Percentiles rank a stretch among this genome's conserved stretches.
These are phyloP conservation scores for Odocoileus virginianus DNA, from an alignment of 2,113 vertebrate species.

Conservation along the genomic window DNA sequence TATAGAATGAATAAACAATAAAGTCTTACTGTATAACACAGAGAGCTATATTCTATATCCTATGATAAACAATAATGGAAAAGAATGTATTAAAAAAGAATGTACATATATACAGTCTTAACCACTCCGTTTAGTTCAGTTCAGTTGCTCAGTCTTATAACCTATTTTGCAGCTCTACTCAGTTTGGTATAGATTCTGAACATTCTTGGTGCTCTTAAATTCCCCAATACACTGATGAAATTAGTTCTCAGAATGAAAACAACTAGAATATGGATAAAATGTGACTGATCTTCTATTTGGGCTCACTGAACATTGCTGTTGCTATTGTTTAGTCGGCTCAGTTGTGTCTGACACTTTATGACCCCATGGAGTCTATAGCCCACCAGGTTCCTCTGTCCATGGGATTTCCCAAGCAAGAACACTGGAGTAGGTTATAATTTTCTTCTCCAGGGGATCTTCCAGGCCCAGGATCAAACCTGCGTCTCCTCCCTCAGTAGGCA, in stretches of 20 bases:
- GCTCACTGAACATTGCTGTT: background rate
- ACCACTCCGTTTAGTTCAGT: background rate
- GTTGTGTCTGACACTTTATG: background rate
- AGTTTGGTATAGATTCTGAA: background rate
- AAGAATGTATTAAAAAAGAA: background rate
- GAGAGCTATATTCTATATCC: background rate
- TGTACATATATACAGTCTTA: background rate
- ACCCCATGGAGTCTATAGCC: background rate
- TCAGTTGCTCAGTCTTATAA: background rate
- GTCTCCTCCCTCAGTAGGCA: background rate
- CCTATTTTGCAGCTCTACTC: background rate
- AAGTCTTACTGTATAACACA: background rate
- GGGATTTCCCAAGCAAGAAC: background rate
- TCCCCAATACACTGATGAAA: background rate
- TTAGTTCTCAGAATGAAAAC: background rate
- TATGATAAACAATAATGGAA: background rate
- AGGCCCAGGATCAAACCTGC: background rate
- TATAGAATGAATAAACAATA: background rate
- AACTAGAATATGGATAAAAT: background rate
- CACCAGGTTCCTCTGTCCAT: background rate
- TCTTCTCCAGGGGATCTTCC: background rate
- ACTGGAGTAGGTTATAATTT: background rate
- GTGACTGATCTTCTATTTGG: background rate
- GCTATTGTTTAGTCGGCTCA: background rate
- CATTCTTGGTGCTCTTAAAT: background rate